phyloP scores from a whole-genome alignment of 2,113 vertebrate genomes.

The Tiliqua scincoides region DNA sequence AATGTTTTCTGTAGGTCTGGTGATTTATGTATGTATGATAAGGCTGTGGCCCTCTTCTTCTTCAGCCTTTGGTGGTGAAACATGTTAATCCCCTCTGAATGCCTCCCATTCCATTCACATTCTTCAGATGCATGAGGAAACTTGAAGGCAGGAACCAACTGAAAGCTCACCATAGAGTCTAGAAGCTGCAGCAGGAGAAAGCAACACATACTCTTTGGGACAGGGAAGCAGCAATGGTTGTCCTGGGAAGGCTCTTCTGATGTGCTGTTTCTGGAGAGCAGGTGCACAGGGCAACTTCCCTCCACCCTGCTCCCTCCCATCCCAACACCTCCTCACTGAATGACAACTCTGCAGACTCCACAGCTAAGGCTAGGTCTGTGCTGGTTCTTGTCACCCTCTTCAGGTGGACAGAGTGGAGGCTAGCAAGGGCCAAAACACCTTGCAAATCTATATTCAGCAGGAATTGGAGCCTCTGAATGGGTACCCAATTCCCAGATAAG shows the following conservation, averaged over 20 bases:
- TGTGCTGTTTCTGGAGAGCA: too few species aligned
- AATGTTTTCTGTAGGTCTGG: neutral
- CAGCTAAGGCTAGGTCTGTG: neutral
- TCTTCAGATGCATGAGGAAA: neutral
- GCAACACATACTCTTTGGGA: neutral
- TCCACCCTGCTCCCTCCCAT: neutral
- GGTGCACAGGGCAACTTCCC: neutral
- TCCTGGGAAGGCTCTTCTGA: neutral
- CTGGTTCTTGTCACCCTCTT: neutral
- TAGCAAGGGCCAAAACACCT: neutral
- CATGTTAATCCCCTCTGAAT: neutral
- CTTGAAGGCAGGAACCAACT: neutral
- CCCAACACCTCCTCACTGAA: neutral
- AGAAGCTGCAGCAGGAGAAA: neutral
- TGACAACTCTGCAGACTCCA: neutral
- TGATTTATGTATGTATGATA: neutral
- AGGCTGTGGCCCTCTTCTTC: neutral
- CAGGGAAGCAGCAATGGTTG: neutral
- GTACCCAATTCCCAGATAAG: neutral
- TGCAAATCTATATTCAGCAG: neutral
- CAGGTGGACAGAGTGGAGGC: neutral
- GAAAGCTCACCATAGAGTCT: neutral
- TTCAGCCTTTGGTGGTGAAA: neutral
- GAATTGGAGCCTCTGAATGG: neutral
- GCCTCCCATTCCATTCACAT: conserved; percentile 25